These are phyloP conservation scores for Epizoanthus ramosus DNA, from an alignment of 92 coral and sea anemone species.

Conservation along the genomic window DNA sequence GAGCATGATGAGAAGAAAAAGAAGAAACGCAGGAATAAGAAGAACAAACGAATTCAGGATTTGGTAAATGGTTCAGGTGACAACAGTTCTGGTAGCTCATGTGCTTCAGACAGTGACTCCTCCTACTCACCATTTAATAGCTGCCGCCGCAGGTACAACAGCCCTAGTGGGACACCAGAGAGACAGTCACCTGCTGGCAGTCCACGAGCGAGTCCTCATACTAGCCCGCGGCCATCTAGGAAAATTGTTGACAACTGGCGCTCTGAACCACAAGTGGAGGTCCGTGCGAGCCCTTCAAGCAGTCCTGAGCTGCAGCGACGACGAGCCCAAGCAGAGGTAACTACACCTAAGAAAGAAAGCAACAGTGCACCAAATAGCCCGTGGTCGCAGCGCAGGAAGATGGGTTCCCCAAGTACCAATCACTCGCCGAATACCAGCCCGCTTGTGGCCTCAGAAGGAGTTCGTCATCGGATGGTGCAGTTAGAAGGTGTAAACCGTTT, in stretches of 20 bases:
- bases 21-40: slow-evolving; percentile 78
- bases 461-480: slow-evolving; percentile 89
- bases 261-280: slow-evolving; percentile 7
- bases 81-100: slow-evolving; percentile 80
- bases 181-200: slow-evolving; percentile 65
- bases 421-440: slow-evolving; percentile 77
- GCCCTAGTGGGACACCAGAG: slow-evolving; percentile 58
- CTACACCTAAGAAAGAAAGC: slow-evolving; percentile 67
- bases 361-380: slow-evolving; percentile 90
- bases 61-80: slow-evolving; percentile 78
- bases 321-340: slow-evolving; percentile 23
- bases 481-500: slow-evolving; percentile 87
- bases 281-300: slow-evolving; percentile 66
- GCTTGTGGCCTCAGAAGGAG: slow-evolving; percentile 76
- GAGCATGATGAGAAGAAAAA: slow-evolving; percentile 81
- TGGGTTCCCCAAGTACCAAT: slow-evolving; percentile 66
- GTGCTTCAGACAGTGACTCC: slow-evolving; percentile 96
- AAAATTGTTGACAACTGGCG: slow-evolving; percentile 59
- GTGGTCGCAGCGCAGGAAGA: slow-evolving; percentile 91
- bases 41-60: slow-evolving; percentile 80
- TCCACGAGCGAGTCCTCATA: slow-evolving; percentile 68
- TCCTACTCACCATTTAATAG: slow-evolving; percentile 87
- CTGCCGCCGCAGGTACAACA: slow-evolving; percentile 80
- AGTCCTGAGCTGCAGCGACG: slow-evolving; percentile 83
- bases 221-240: slow-evolving; percentile 48